Evolutionary conservation across 1,140 invertebrate species (phyloP).

Genomic region (Ruditapes philippinarum): DNA sequence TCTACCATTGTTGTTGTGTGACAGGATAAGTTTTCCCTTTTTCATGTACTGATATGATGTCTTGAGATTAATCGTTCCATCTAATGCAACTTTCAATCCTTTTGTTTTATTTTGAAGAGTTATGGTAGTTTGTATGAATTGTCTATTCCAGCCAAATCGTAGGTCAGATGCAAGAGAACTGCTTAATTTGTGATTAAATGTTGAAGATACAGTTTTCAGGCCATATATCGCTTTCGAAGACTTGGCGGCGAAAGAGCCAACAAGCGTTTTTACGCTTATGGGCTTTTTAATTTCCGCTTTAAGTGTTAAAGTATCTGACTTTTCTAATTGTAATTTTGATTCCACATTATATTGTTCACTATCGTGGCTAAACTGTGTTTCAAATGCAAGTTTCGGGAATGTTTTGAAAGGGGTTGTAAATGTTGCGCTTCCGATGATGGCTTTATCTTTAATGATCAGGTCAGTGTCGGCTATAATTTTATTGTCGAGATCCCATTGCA

Average conservation of each 20-base stretch:
- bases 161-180: constrained; percentile 26
- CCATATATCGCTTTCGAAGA: not conserved
- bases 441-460: not conserved
- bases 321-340: not conserved
- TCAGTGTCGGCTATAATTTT: constrained; percentile 15
- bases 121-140: constrained; percentile 41
- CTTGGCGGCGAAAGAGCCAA: not conserved
- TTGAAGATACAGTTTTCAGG: constrained; percentile 5
- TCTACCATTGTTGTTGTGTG: constrained; percentile 61
- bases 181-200: constrained; percentile 46
- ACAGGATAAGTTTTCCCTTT: constrained; percentile 52
- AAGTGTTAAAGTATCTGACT: not conserved
- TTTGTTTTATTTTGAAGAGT: constrained; percentile 48
- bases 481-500: constrained; percentile 38
- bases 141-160: constrained; percentile 44
- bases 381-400: constrained; percentile 24
- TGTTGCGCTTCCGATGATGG: constrained; percentile 4
- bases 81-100: constrained; percentile 26
- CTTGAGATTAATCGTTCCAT: constrained; percentile 66
- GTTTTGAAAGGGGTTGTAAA: constrained; percentile 28
- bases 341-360: constrained; percentile 39
- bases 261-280: constrained; percentile 37
- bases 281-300: constrained; percentile 45
- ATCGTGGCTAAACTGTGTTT: constrained; percentile 1
- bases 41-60: constrained; percentile 66